phyloP scores from a whole-genome alignment of 2,888 invertebrate species.

The Hemicrepidius hirtus region DNA sequence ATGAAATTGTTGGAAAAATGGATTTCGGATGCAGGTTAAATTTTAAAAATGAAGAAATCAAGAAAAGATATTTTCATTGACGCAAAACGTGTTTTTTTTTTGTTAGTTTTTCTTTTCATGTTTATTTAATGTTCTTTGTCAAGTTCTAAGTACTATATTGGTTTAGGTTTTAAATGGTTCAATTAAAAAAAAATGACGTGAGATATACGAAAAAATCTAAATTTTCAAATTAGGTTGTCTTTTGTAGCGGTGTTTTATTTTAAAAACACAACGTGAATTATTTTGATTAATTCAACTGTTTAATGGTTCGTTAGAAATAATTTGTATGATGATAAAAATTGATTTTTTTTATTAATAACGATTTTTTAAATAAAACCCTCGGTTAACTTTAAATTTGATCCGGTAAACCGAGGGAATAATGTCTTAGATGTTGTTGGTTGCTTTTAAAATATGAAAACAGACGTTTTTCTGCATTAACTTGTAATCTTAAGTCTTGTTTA shows the following conservation, averaged over 20 bases:
- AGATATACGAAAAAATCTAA: neutral
- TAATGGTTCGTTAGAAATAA: slow-evolving; percentile 8
- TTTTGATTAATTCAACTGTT: neutral
- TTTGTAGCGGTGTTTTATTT: neutral
- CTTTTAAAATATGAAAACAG: neutral
- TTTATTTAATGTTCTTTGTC: slow-evolving; percentile 26
- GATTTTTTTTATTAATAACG: neutral
- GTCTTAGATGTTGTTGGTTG: slow-evolving; percentile 12
- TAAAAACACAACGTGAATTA: neutral
- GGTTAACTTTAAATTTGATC: neutral
- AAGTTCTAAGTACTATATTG: slow-evolving; percentile 27
- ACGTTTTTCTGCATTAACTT: slow-evolving; percentile 17
- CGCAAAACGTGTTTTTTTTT: neutral
- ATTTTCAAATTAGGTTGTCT: too few relatives aligned
- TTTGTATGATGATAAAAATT: neutral
- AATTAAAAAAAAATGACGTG: slow-evolving; percentile 12
- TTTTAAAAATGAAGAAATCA: slow-evolving; percentile 3
- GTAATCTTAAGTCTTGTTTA: slow-evolving; percentile 39
- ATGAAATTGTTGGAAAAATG: slow-evolving; percentile 64
- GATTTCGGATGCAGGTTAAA: slow-evolving; percentile 59
- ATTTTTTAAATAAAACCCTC: too few relatives aligned
- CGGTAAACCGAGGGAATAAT: neutral
- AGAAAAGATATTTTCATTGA: slow-evolving; percentile 6
- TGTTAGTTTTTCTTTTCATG: neutral
- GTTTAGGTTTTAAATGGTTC: slow-evolving; percentile 21